A percentile compares a stretch with the other conserved stretches of the same genome.
These are phyloP conservation scores for Dexiosoma caninum DNA, from an alignment of 2,888 invertebrate genomes.

Conservation along the genomic window DNA sequence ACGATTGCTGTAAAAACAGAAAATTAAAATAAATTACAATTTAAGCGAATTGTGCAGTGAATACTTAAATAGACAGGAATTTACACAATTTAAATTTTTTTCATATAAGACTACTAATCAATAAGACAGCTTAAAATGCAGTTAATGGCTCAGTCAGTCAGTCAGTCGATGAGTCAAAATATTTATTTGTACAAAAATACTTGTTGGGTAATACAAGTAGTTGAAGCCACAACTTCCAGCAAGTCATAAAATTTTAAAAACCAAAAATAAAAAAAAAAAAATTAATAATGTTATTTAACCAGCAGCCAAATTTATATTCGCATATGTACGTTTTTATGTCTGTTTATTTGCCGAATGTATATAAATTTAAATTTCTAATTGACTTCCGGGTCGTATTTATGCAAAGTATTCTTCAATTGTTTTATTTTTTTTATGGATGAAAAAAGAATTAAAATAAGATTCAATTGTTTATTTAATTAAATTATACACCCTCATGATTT, in stretches of 20 bases:
- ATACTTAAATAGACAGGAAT: slow-evolving; percentile 37
- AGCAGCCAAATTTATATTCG: neutral
- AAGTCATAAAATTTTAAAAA: neutral
- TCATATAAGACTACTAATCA: slow-evolving; percentile 48
- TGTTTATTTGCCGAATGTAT: neutral
- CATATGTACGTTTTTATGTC: neutral
- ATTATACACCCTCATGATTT: slow-evolving; percentile 52
- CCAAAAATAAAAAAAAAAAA: neutral
- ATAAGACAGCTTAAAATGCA: slow-evolving; percentile 47
- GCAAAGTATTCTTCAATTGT: slow-evolving; percentile 13
- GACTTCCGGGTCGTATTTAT: slow-evolving; percentile 53
- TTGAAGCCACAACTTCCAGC: neutral
- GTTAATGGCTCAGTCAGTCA: slow-evolving; percentile 1
- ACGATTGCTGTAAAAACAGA: slow-evolving; percentile 45
- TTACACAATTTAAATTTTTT: slow-evolving; percentile 39
- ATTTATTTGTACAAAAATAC: slow-evolving; percentile 7
- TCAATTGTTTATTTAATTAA: slow-evolving; percentile 33
- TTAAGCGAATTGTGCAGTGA: slow-evolving; percentile 44
- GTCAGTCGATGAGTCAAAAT: slow-evolving; percentile 6
- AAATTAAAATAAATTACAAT: slow-evolving; percentile 40
- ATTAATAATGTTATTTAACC: neutral
- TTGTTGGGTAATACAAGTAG: slow-evolving; percentile 49
- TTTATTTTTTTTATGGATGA: too few species aligned
- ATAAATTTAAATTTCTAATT: slow-evolving; percentile 43
- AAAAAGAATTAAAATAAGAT: slow-evolving; percentile 4